A percentile compares a stretch with the other conserved stretches of the same genome.
Conservation (phyloP, 35 echinoderm and acorn worm species). For the Ptychodera flava region DNA sequence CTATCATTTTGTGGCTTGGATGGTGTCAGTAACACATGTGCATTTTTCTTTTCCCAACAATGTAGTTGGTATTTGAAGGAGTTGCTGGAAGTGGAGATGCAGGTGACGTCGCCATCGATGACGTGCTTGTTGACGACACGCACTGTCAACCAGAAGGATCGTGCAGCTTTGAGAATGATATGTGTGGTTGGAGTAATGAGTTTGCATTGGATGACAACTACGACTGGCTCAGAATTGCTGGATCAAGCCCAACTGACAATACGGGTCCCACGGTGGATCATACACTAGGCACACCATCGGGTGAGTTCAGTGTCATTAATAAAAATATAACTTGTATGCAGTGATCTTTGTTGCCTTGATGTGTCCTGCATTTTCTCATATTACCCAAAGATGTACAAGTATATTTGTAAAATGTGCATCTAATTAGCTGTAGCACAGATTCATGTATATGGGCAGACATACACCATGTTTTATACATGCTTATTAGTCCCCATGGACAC, state of each 20-base stretch:
- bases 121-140: conserved; percentile 38
- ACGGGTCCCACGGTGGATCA: background rate
- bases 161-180: conserved; percentile 32
- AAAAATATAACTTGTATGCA: background rate
- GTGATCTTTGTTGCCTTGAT: background rate
- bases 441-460: too few species aligned
- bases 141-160: conserved; percentile 37
- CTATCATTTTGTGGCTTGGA: too few species aligned
- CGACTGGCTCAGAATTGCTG: background rate
- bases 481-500: too few species aligned
- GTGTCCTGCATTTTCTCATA: background rate
- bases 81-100: conserved; percentile 44
- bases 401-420: background rate
- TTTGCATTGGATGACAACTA: background rate
- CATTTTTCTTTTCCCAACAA: background rate
- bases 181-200: conserved; percentile 4
- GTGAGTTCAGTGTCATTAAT: background rate
- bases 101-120: conserved; percentile 74
- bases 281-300: background rate
- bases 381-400: background rate
- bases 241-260: background rate
- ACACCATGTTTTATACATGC: too few species aligned
- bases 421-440: too few species aligned
- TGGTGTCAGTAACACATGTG: too few species aligned
- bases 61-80: conserved; percentile 73